Conservation (phyloP, 2,797 vertebrate genomes). For the Cetoscarus ocellatus region DNA sequence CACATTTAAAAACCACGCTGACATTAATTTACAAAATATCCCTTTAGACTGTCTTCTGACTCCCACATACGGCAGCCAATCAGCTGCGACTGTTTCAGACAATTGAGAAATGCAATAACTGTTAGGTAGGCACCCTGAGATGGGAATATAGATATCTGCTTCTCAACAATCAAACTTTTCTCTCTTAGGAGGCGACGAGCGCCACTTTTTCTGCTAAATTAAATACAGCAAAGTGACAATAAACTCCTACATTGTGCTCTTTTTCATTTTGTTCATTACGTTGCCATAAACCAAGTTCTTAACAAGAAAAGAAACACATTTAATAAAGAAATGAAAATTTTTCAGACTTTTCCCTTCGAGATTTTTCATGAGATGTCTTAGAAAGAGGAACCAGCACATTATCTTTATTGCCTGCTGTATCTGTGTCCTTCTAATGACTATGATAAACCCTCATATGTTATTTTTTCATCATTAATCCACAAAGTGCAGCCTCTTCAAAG, state of each 20-base stretch:
- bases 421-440: background rate
- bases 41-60: slow-evolving; percentile 54
- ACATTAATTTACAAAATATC: slow-evolving; percentile 75
- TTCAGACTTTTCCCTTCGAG: no score
- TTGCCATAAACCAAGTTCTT: slow-evolving; percentile 15
- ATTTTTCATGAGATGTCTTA: slow-evolving; percentile 53
- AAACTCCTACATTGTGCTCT: slow-evolving; percentile 9
- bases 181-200: slow-evolving; percentile 41
- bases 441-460: no score
- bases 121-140: slow-evolving; percentile 79
- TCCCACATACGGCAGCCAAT: slow-evolving; percentile 48
- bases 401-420: slow-evolving; percentile 28
- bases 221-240: slow-evolving; percentile 23
- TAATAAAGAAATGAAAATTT: slow-evolving; percentile 31
- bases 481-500: no score
- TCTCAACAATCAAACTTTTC: slow-evolving; percentile 31
- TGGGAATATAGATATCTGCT: slow-evolving; percentile 72
- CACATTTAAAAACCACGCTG: slow-evolving; percentile 72
- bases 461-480: no score
- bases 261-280: slow-evolving; percentile 27
- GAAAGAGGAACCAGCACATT: slow-evolving; percentile 42
- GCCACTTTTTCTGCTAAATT: slow-evolving; percentile 31
- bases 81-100: slow-evolving; percentile 53
- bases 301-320: background rate
- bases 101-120: slow-evolving; percentile 53